Base-by-base conservation (phyloP, 2,888 invertebrate genomes). In the Acanthosoma haemorrhoidale region DNA sequence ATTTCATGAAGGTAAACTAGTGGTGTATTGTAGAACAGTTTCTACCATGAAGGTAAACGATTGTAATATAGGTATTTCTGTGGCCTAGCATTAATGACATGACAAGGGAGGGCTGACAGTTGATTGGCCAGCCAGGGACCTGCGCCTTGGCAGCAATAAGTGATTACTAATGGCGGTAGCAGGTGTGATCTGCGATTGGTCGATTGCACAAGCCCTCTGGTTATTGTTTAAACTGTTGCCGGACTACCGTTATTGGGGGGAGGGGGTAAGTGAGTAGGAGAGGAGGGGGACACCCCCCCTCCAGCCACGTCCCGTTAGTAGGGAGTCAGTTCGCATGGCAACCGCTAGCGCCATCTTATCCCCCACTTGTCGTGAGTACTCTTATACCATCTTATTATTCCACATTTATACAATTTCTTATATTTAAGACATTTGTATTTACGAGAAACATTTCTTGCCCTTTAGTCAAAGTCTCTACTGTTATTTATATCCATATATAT, bases 241-340 rank as follows among this genome's bases (percentile, higher is more conserved):
- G 51, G n/a, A n/a, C 21, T 51, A 51, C 51, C 51, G 51, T 51
- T 51, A 51, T 3, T 3, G 18, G 18, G 16, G 6, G 2, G 8
- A n/a, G n/a, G n/a, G n/a, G n/a, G n/a, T n/a, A n/a, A n/a, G n/a
- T n/a, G n/a, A n/a, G n/a, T n/a, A n/a, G n/a, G n/a, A n/a, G 51
- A 25, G 51, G 51, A n/a, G 51, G 51, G 51, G 51, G 51, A 4
- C 5, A 25, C 11, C n/a, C n/a, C 51, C 29, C 25, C 51, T 25
- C 25, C n/a, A 11, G 21, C 51, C 51, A 21, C 51, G 25, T 51
- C 21, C 51, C 51, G 51, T 51, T 51, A 51, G 51, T 51, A 51
- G 51, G 51, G 51, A 21, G 51, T 51, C 51, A 51, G 51, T 51
- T 51, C 51, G 51, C 51, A 51, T 51, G 51, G 51, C 51, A 51